phyloP scores from a whole-genome alignment of 2,888 invertebrate genomes.

The Autographa gamma region DNA sequence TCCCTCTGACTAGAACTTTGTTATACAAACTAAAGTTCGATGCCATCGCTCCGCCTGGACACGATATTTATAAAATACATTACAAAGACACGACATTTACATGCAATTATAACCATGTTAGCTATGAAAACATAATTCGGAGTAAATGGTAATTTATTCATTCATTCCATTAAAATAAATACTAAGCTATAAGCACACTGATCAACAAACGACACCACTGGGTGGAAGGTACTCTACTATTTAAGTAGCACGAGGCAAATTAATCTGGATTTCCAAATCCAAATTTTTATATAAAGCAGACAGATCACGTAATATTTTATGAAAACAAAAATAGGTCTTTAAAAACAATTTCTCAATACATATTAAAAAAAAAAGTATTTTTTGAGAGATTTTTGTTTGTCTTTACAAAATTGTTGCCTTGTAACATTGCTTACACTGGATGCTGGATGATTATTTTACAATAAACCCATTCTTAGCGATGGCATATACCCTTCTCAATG shows the following conservation, averaged over 20 bases:
- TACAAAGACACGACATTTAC: slow-evolving; percentile 45
- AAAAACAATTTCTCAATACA: no score
- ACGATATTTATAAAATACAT: slow-evolving; percentile 38
- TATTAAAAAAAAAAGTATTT: no score
- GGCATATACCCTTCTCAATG: background rate
- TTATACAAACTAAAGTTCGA: slow-evolving; percentile 51
- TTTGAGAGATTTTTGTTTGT: no score
- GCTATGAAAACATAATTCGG: slow-evolving; percentile 18
- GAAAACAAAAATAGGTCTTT: no score
- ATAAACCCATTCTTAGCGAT: background rate
- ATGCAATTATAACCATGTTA: slow-evolving; percentile 36
- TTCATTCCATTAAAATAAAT: slow-evolving; percentile 28
- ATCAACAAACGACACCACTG: slow-evolving; percentile 12
- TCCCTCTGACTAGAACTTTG: slow-evolving; percentile 57
- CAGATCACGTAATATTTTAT: no score
- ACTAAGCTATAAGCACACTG: slow-evolving; percentile 11
- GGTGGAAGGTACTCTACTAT: background rate
- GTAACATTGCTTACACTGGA: no score
- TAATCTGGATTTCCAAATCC: background rate
- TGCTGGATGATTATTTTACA: no score
- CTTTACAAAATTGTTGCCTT: no score
- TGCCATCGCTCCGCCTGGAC: slow-evolving; percentile 50
- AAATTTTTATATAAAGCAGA: no score
- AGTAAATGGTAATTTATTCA: slow-evolving; percentile 10
- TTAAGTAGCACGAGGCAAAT: background rate